Evolutionary conservation across 1,140 invertebrate genomes (phyloP).

Genomic region (Bilobella aurantiaca): DNA sequence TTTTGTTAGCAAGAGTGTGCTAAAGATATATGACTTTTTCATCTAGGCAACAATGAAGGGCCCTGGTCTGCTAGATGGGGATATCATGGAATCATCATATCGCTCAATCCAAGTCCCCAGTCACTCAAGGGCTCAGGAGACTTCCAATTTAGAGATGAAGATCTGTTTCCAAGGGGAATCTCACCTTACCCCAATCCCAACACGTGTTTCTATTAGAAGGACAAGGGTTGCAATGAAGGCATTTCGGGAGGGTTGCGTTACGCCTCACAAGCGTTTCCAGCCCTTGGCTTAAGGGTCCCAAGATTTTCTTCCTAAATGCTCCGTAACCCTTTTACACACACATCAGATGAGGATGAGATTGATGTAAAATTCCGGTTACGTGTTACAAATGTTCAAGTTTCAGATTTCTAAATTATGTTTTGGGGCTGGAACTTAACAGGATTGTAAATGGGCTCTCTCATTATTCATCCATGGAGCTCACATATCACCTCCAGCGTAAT

Average conservation of each 20-base stretch:
- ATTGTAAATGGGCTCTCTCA: constrained; percentile 31
- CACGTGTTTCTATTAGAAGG: not conserved
- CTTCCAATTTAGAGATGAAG: not conserved
- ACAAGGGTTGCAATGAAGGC: not conserved
- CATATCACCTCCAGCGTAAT: no score
- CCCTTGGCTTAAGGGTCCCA: no score
- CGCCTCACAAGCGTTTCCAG: no score
- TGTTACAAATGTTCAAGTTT: constrained; percentile 16
- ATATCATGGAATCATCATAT: not conserved
- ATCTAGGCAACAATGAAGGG: not conserved
- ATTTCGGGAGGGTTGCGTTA: no score
- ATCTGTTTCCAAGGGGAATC: not conserved
- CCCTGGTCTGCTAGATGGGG: not conserved
- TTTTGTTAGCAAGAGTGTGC: not conserved
- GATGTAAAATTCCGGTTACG: not conserved
- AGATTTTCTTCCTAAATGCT: no score
- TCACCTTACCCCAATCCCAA: no score
- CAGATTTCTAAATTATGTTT: constrained; percentile 13
- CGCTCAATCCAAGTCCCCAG: not conserved
- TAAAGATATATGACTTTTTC: constrained; percentile 2
- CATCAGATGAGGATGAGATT: constrained; percentile 11
- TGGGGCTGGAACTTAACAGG: constrained; percentile 22
- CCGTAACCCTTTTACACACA: no score
- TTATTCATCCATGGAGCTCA: constrained; percentile 30
- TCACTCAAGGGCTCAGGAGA: no score